These are phyloP conservation scores for Acyrthosiphon pisum DNA, from an alignment of 1,140 invertebrate genomes.

Conservation along the genomic window DNA sequence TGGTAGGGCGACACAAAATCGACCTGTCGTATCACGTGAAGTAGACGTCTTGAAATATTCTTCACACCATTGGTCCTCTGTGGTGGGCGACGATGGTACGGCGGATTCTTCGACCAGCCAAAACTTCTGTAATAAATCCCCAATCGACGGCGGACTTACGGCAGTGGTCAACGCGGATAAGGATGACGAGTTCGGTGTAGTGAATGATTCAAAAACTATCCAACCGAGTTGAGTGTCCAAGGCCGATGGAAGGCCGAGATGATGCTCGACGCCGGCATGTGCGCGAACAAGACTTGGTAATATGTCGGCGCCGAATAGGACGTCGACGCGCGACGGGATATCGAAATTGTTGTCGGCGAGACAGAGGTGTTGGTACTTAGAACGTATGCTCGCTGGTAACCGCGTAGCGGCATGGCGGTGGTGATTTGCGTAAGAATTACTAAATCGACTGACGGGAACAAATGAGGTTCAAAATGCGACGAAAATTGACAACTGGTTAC, in stretches of 20 bases:
- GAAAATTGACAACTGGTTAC: slow-evolving; percentile 59
- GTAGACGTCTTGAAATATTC: too few species aligned
- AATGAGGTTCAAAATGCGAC: slow-evolving; percentile 21
- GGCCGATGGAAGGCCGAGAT: background rate
- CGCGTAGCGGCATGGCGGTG: background rate
- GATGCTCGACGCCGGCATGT: background rate
- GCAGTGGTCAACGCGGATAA: background rate
- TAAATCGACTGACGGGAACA: background rate
- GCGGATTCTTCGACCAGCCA: background rate
- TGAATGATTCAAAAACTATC: background rate
- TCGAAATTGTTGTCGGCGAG: background rate
- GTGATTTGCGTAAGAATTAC: background rate
- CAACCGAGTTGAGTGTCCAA: background rate
- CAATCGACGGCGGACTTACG: background rate
- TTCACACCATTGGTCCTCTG: too few species aligned
- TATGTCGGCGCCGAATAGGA: background rate
- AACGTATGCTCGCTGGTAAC: background rate
- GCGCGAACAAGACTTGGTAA: background rate
- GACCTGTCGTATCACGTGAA: background rate
- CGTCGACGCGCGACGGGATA: background rate
- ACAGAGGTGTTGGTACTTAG: background rate
- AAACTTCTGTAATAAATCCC: background rate
- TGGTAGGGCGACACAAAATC: background rate
- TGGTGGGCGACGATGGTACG: too few species aligned
- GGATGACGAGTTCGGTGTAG: background rate